Conservation (phyloP, 23 tunicate genomes). For the Halocynthia roretzi region DNA sequence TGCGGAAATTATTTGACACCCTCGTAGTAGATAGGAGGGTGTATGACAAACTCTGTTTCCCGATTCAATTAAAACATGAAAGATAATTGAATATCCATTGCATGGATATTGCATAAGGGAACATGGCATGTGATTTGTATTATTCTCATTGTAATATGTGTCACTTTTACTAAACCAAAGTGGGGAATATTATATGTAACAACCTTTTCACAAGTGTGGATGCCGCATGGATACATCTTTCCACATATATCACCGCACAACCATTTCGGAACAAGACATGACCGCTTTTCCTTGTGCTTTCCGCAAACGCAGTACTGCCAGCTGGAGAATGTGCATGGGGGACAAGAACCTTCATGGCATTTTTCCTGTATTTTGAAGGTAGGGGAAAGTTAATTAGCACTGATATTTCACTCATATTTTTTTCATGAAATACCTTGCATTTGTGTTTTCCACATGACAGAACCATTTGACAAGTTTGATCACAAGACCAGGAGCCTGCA, state of each 20-base stretch:
- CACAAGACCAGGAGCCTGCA: slow-evolving; percentile 64
- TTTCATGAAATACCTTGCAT: slow-evolving; percentile 42
- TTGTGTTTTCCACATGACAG: slow-evolving; percentile 50
- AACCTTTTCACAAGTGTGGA: slow-evolving; percentile 78
- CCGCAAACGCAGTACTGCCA: slow-evolving; percentile 55
- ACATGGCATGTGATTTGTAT: no score
- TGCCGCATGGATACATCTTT: slow-evolving; percentile 41
- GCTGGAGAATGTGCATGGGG: slow-evolving; percentile 41
- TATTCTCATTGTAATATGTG: no score
- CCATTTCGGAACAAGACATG: slow-evolving; percentile 61
- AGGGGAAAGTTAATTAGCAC: not conserved
- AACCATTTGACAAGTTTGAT: slow-evolving; percentile 41
- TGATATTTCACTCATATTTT: not conserved
- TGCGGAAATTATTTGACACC: no score
- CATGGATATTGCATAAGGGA: no score
- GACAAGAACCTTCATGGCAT: slow-evolving; percentile 73
- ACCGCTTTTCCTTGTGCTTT: slow-evolving; percentile 8
- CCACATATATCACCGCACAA: slow-evolving; percentile 43
- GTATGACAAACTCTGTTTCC: no score
- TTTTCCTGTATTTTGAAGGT: slow-evolving; percentile 9
- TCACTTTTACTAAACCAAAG: no score
- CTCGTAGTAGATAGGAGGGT: no score
- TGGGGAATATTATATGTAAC: no score
- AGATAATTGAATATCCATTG: no score
- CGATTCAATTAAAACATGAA: no score